A percentile compares a stretch with the other conserved stretches of the same genome.
phyloP scores from a whole-genome alignment of 2,797 vertebrate genomes.

The Cichlasoma orientale region DNA sequence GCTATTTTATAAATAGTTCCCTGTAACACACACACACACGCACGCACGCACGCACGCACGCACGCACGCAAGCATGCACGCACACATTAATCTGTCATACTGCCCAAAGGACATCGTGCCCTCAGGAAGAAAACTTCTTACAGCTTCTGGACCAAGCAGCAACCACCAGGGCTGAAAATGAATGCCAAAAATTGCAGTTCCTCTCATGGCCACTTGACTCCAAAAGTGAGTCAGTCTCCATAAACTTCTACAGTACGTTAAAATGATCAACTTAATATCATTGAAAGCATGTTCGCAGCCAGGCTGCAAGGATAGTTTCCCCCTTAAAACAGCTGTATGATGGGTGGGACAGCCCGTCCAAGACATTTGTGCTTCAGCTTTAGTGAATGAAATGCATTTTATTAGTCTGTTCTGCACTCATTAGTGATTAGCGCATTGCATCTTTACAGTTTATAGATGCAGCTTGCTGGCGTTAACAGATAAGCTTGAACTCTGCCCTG shows the following conservation, averaged over 20 bases:
- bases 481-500: background rate
- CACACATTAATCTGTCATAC: background rate
- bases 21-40: background rate
- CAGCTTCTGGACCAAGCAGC: background rate
- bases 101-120: conserved; percentile 19
- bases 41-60: background rate
- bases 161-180: background rate
- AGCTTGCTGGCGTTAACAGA: background rate
- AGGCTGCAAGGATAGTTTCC: background rate
- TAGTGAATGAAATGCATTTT: background rate
- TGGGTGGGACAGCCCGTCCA: background rate
- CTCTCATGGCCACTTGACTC: background rate
- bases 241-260: background rate
- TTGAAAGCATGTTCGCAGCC: background rate
- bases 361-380: background rate
- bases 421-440: background rate
- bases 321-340: background rate
- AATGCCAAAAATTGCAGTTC: background rate
- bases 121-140: conserved; percentile 8
- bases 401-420: background rate
- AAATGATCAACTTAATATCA: too few species aligned
- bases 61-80: background rate
- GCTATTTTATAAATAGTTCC: conserved; percentile 22
- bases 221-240: background rate
- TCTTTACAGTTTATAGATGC: background rate